Evolutionary conservation across 1,140 invertebrate species (phyloP).

Genomic region (Diorhabda elongata): DNA sequence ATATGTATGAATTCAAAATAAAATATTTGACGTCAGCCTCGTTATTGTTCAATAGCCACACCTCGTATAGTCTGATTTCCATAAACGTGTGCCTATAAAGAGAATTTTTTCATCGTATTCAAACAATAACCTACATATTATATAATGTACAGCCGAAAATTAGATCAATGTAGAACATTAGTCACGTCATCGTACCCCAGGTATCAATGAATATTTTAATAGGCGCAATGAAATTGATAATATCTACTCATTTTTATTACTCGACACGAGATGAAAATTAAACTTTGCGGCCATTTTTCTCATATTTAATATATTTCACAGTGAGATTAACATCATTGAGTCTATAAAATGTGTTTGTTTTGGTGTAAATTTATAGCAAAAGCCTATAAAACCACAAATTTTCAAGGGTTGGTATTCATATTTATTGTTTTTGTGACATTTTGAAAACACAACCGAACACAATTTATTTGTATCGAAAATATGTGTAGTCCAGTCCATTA

Average conservation of each 20-base stretch:
- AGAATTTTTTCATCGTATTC: too few species aligned
- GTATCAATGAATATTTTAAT: background rate
- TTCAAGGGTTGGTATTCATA: background rate
- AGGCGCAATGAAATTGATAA: background rate
- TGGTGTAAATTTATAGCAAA: background rate
- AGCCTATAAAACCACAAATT: background rate
- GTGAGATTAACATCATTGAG: background rate
- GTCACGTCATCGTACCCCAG: too few species aligned
- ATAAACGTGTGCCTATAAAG: too few species aligned
- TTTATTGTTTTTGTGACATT: constrained; percentile 3
- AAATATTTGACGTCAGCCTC: too few species aligned
- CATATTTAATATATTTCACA: constrained; percentile 1
- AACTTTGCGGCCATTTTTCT: background rate
- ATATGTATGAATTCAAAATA: too few species aligned
- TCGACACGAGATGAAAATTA: background rate
- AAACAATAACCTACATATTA: too few species aligned
- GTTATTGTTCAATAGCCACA: too few species aligned
- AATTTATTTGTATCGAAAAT: background rate
- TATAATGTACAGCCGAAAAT: too few species aligned
- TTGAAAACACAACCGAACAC: constrained; percentile 2
- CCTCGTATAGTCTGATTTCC: too few species aligned
- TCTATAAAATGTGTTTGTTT: constrained; percentile 1
- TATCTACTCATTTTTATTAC: background rate
- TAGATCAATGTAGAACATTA: too few species aligned
- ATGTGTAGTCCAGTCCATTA: background rate